A percentile compares a stretch with the other conserved stretches of the same genome.
Conservation (phyloP, 2,113 vertebrate species). For the Thermophis baileyi region DNA sequence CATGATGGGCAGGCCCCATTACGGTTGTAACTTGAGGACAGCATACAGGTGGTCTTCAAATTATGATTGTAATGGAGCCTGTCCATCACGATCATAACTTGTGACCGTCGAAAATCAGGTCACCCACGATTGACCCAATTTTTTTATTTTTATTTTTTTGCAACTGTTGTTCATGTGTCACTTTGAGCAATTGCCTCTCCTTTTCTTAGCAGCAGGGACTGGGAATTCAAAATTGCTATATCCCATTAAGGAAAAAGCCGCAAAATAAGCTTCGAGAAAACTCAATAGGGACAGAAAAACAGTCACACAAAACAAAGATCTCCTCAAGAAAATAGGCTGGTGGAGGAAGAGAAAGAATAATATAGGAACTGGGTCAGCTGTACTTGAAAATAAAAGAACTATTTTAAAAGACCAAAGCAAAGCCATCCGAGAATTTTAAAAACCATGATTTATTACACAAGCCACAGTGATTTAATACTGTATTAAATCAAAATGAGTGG, state of each 20-base stretch:
- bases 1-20: neutral
- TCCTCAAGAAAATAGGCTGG: neutral
- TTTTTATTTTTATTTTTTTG: neutral
- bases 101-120: neutral
- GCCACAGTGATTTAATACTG: neutral
- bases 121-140: neutral
- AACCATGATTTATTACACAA: neutral
- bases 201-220: neutral
- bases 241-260: neutral
- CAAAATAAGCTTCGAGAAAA: neutral
- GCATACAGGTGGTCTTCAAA: neutral
- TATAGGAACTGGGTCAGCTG: neutral
- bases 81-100: neutral
- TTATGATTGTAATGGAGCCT: neutral
- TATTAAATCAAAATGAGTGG: neutral
- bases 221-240: neutral
- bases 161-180: neutral
- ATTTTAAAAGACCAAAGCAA: neutral
- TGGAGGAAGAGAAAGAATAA: neutral
- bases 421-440: neutral
- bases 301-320: neutral
- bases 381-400: neutral
- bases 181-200: neutral
- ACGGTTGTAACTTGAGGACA: neutral
- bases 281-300: neutral